These are phyloP conservation scores for Nasonia oneida DNA, from an alignment of 2,888 invertebrate genomes.

Conservation along the genomic window DNA sequence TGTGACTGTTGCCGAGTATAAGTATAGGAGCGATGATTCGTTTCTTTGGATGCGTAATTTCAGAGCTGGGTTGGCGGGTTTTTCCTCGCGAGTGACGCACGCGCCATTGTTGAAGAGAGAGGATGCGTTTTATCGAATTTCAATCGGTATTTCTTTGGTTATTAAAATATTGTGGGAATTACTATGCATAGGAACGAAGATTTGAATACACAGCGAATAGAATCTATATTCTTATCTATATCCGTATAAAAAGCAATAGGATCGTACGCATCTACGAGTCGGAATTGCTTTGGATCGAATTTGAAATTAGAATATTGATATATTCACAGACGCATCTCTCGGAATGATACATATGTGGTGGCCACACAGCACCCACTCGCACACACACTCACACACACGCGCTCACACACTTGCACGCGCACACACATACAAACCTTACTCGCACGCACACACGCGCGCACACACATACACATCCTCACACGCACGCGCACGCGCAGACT, in stretches of 20 bases:
- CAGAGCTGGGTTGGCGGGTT: not conserved
- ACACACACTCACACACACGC: too few species aligned
- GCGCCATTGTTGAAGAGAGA: not conserved
- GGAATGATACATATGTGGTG: too few species aligned
- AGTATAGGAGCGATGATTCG: not conserved
- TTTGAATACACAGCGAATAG: not conserved
- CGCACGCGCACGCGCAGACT: too few species aligned
- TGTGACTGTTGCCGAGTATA: not conserved
- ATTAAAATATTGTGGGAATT: not conserved
- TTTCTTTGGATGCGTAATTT: conserved; percentile 18
- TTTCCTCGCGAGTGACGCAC: not conserved
- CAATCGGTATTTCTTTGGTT: not conserved
- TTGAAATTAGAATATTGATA: not conserved
- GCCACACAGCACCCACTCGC: too few species aligned
- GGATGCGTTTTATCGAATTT: not conserved
- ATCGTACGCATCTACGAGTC: not conserved
- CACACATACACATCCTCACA: too few species aligned
- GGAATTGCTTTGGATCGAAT: not conserved
- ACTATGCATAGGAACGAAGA: conserved; percentile 7
- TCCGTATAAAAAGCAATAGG: not conserved
- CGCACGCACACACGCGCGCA: too few species aligned
- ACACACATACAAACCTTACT: too few species aligned
- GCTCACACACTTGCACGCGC: too few species aligned
- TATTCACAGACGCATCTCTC: not conserved
- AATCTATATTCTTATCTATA: not conserved